Evolutionary conservation across 2,888 invertebrate species (phyloP), one percentile per base, ranked within the genome.

Genomic region (Euclidia mi): DNA sequence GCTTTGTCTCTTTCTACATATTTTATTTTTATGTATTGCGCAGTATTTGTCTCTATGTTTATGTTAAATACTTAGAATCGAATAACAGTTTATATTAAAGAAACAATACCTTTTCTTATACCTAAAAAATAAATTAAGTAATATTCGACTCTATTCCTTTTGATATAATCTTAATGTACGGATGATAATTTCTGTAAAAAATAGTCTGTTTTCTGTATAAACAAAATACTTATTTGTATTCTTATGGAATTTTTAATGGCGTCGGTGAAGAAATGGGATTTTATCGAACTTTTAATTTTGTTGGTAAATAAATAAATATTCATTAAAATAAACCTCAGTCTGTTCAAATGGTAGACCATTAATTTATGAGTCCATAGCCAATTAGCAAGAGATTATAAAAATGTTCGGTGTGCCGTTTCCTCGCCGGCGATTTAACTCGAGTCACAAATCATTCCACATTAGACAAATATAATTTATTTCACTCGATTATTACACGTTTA

Each of bases 401-500:
- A 6, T 9, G 7, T 9, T 7, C n/a, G 34, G 34, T 28, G 10
- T 37, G 31, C 66, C 60, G 76, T 78, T 82, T 79, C 78, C 76
- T 78, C 65, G 51, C 44, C 61, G 56, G 51, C 45, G 35, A 60
- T 66, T 65, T 76, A 69, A 71, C 70, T 79, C 72, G 53, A 64
- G 61, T 81, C 68, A 79, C 78, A 73, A 79, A 71, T 84, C 82
- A 85, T 87, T 84, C 81, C 87, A 89, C 81, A 45, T 84, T 88
- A 84, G 82, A 57, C 72, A 74, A 81, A 75, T 69, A 61, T 71
- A 77, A 85, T 90, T 89, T 76, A 80, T 88, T 90, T 87, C 87
- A 90, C 85, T 88, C 87, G 71, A 90, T 88, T 90, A 85, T 85
- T 81, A 90, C 89, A 92, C 88, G 62, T 78, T 87, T 88, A 88